A percentile compares a stretch with the other conserved stretches of the same genome.
phyloP scores from a whole-genome alignment of 2,113 vertebrate genomes.

The Holacanthus passer region DNA sequence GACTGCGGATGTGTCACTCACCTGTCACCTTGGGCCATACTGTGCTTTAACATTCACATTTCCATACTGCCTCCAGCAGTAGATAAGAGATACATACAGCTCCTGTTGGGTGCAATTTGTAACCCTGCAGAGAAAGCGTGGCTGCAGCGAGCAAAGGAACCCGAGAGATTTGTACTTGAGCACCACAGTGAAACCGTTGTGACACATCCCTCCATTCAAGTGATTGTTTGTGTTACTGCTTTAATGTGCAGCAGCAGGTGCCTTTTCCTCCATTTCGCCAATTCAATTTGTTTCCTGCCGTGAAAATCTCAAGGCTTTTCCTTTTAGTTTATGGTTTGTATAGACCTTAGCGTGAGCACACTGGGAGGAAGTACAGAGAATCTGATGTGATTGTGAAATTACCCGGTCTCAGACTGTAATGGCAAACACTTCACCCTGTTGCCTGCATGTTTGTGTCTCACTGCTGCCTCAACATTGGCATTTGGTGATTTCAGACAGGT shows the following conservation, averaged over 20 bases:
- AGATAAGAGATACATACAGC: slow-evolving; percentile 44
- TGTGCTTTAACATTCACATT: slow-evolving; percentile 45
- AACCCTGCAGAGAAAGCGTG: slow-evolving; percentile 17
- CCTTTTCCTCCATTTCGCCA: slow-evolving; percentile 65
- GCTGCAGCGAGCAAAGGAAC: slow-evolving; percentile 36
- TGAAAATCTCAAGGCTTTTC: slow-evolving; percentile 69
- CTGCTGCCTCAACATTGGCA: slow-evolving; percentile 17
- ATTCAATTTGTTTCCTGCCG: slow-evolving; percentile 74
- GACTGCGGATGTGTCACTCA: slow-evolving; percentile 51
- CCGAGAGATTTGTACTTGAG: slow-evolving; percentile 47
- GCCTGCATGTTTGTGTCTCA: slow-evolving; percentile 26
- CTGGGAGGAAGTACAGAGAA: slow-evolving; percentile 28
- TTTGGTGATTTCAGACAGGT: slow-evolving; percentile 28
- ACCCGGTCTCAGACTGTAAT: slow-evolving; percentile 36
- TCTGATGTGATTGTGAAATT: slow-evolving; percentile 58
- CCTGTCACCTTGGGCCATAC: slow-evolving; percentile 56
- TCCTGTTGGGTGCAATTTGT: slow-evolving; percentile 55
- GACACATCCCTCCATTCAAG: slow-evolving; percentile 53
- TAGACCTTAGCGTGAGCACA: slow-evolving; percentile 37
- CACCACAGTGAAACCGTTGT: slow-evolving; percentile 37
- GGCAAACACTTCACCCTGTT: slow-evolving; percentile 45
- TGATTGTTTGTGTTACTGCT: slow-evolving; percentile 60
- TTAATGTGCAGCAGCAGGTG: slow-evolving; percentile 75
- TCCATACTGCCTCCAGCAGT: slow-evolving; percentile 52
- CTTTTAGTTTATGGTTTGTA: slow-evolving; percentile 62